A percentile compares a stretch with the other conserved stretches of the same genome.
phyloP scores from a whole-genome alignment of 2,888 invertebrate species.

The Noctua janthina region DNA sequence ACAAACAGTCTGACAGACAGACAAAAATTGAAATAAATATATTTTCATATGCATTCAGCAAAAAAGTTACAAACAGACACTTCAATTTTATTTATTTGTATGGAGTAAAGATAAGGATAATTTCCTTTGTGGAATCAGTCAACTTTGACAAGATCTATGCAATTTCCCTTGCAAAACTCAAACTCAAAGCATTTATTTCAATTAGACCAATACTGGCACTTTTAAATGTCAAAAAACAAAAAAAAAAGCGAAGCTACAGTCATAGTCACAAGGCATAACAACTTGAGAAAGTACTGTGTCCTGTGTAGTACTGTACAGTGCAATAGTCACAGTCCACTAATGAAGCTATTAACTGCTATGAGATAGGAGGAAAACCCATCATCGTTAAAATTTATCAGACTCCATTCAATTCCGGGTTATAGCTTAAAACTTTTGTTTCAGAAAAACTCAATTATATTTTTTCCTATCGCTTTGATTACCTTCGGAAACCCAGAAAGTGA shows the following conservation, averaged over 20 bases:
- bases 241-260: too few relatives aligned
- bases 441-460: constrained; percentile 25
- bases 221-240: too few relatives aligned
- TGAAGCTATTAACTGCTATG: constrained; percentile 6
- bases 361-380: constrained; percentile 13
- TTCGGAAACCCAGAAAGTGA: not conserved
- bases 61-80: too few relatives aligned
- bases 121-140: not conserved
- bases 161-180: not conserved
- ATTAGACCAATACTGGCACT: too few relatives aligned
- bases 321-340: constrained; percentile 4
- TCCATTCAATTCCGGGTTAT: constrained; percentile 15
- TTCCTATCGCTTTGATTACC: constrained; percentile 6
- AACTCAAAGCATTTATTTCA: too few relatives aligned
- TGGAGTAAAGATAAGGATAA: not conserved
- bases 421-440: constrained; percentile 31
- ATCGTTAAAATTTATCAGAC: constrained; percentile 28
- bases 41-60: too few relatives aligned
- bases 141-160: not conserved
- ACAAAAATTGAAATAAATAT: too few relatives aligned
- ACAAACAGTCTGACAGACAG: too few relatives aligned
- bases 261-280: too few relatives aligned
- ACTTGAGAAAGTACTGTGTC: too few relatives aligned
- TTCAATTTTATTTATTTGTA: too few relatives aligned
- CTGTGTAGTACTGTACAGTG: too few relatives aligned